Evolutionary conservation across 2,113 vertebrate genomes (phyloP), one percentile per base, ranked within the genome.

Genomic region (Chaetodon auriga): DNA sequence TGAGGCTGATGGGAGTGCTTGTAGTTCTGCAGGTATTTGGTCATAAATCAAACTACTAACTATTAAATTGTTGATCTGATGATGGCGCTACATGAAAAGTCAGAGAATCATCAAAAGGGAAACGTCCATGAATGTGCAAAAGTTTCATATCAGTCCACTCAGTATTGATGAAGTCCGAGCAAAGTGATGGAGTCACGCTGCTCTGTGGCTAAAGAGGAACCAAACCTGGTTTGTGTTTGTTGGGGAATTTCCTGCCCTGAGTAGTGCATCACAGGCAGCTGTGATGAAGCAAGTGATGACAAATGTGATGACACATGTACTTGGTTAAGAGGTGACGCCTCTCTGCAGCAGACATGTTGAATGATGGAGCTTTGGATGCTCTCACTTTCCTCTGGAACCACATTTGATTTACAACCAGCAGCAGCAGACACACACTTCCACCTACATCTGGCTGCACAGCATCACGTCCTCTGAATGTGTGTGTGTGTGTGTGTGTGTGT

Each of bases 381-480:
- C 30, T 19, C 60, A 53, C 10, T 49, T 62, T 62, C 58, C 72
- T 53, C 58, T 14, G 38, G 25, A 61, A n/a, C 70, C 43, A 11
- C 48, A 18, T 63, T 19, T 3, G 48, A 75, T 61, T 43, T 43
- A 51, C 35, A 30, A 41, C 53, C 64, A 38, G 25, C 51, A 11
- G 51, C 30, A 58, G 53, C 35, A 54, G 14, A 75, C 38, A 41
- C 38, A 41, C 23, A n/a, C 49, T 14, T 23, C 35, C 48, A 48
- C 58, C 60, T 8, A 38, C 65, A 51, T 36, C 7, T 57, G 41
- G 30, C 30, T 30, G 30, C 30, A 30, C 30, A 3, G 30, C 30
- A 30, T 30, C 30, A 30, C 30, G 1, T 30, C 30, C 30, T 23
- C 46, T 64, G 74, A 54, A 48, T 76, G 74, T 76, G 61, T 43